A percentile compares a stretch with the other conserved stretches of the same genome.
Evolutionary conservation across 92 coral and sea anemone genomes (phyloP).

Genomic region (Anthopleura xanthogrammica): DNA sequence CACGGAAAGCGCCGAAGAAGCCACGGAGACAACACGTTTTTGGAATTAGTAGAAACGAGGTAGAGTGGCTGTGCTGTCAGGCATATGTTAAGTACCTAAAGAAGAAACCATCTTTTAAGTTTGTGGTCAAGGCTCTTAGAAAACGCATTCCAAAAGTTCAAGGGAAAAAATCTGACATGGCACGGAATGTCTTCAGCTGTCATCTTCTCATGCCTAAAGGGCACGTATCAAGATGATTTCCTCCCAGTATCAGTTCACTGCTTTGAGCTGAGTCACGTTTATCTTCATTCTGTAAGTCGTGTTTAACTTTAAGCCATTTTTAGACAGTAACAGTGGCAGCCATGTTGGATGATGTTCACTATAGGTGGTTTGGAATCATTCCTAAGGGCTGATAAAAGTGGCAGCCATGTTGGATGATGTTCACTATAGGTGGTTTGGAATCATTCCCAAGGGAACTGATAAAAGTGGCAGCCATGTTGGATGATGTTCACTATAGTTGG

Average conservation of each 20-base stretch:
- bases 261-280: no score
- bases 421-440: background rate
- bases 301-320: background rate
- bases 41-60: constrained; percentile 39
- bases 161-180: background rate
- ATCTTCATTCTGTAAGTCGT: background rate
- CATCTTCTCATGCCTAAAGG: background rate
- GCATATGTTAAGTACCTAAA: constrained; percentile 60
- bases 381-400: background rate
- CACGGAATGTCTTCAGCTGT: background rate
- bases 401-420: background rate
- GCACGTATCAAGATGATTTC: background rate
- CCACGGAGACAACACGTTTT: background rate
- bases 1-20: background rate
- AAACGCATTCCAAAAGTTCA: constrained; percentile 10
- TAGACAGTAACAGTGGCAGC: background rate
- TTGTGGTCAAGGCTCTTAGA: constrained; percentile 27
- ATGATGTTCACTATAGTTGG: background rate
- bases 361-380: background rate
- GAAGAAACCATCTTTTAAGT: constrained; percentile 41
- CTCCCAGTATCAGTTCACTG: background rate
- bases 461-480: background rate
- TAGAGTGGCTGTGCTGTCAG: constrained; percentile 66
- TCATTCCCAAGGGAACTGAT: background rate
- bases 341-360: background rate